Evolutionary conservation across 2,113 vertebrate genomes (phyloP).

Genomic region (Atrichornis clamosus): DNA sequence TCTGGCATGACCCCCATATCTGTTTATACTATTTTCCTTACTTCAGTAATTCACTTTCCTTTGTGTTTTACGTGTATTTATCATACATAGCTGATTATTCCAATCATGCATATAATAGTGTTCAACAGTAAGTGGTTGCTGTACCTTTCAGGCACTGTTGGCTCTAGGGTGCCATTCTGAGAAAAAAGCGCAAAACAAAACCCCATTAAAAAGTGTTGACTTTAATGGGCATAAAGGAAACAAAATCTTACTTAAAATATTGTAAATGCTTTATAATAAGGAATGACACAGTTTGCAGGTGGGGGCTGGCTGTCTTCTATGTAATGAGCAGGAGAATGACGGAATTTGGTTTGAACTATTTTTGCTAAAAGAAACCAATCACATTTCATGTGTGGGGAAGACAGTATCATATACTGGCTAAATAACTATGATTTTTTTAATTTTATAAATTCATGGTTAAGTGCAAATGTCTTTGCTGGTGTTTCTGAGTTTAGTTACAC

Average conservation of each 20-base stretch:
- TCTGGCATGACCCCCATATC: not conserved
- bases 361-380: not conserved
- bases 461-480: not conserved
- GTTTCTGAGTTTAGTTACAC: not conserved
- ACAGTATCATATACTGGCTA: not conserved
- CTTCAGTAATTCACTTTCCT: not conserved
- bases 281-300: not conserved
- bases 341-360: not conserved
- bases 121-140: not conserved
- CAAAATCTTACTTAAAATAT: not conserved
- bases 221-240: not conserved
- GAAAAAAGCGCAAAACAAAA: not conserved
- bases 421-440: not conserved
- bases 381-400: not conserved
- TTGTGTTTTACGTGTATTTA: not conserved
- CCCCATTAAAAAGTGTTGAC: not conserved
- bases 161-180: not conserved
- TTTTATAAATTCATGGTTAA: not conserved
- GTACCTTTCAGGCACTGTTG: not conserved
- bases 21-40: not conserved
- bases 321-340: not conserved
- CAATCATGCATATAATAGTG: not conserved
- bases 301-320: not conserved
- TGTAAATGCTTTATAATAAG: not conserved
- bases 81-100: not conserved